Base-by-base conservation (phyloP, 2,888 invertebrate species). In the Antitype chi region DNA sequence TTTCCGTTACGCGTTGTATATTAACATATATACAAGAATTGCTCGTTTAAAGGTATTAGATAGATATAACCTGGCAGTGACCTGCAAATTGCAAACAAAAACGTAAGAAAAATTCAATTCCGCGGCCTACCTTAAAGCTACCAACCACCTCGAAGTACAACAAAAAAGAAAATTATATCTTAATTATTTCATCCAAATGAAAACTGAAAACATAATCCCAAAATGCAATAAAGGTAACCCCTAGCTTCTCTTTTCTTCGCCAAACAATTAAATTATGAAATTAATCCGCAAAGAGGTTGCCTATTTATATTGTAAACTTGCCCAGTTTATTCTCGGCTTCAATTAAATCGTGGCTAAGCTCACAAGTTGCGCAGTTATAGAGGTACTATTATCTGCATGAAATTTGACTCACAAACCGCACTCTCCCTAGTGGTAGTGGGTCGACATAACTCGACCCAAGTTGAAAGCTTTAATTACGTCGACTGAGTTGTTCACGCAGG, bases 401-500 rank as follows among this genome's bases (percentile, higher is more conserved):
- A 95, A 96, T 96, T 96, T 94, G 94, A 94, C 94, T 95, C 94
- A 86, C 93, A 94, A 94, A 94, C 95, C 95, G 91, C 95, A 94
- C 91, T 90, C 90, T 91, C 92, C 91, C 92, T 90, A 88, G 93
- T 92, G 92, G 93, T 91, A 89, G 93, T 91, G 93, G 94, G 94
- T 92, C 92, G 93, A 93, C 94, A 95, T 94, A 95, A 94, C 94
- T 95, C 94, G 95, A 93, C 94, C 94, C 93, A 91, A 94, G 93
- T 94, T 94, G 95, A 95, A 95, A 94, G 95, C 95, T 94, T 95
- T 95, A 96, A 96, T 96, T 96, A 96, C 93, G 93, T 92, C 90
- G 92, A 95, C 95, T 94, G 95, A 95, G 94, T 94, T 95, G 96
- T 96, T 95, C 95, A 95, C 95, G 94, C 96, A 96, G 96, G 96